Percentiles rank a stretch among this genome's conserved stretches.
These are phyloP conservation scores for Acipenser transmontanus DNA, from an alignment of 2,797 vertebrate species.

Conservation along the genomic window DNA sequence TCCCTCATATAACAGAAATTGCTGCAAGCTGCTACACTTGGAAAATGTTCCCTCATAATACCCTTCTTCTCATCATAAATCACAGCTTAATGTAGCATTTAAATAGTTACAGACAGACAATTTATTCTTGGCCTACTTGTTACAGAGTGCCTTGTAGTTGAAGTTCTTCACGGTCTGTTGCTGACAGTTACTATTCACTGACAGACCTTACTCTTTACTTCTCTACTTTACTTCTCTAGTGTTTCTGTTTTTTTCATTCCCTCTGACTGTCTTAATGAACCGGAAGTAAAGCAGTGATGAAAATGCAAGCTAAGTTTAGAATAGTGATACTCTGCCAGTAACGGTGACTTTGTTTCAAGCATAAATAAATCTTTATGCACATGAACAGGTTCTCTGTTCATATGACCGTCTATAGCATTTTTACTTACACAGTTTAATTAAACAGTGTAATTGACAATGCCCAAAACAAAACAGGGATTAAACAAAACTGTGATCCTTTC, in stretches of 20 bases:
- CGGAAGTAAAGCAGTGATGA: too few species aligned
- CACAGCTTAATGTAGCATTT: slow-evolving; percentile 53
- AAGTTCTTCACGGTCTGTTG: slow-evolving; percentile 40
- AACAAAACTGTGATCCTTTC: slow-evolving; percentile 51
- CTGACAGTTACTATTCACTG: slow-evolving; percentile 49
- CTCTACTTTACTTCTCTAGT: slow-evolving; percentile 29
- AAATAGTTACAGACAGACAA: slow-evolving; percentile 66
- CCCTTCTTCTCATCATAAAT: slow-evolving; percentile 53
- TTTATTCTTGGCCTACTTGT: slow-evolving; percentile 56
- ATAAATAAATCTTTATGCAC: too few species aligned
- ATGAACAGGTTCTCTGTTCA: too few species aligned
- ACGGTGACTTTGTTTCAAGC: too few species aligned
- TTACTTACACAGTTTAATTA: background rate
- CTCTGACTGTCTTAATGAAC: too few species aligned
- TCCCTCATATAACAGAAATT: slow-evolving; percentile 59
- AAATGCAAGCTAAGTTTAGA: too few species aligned
- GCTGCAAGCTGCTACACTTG: slow-evolving; percentile 59
- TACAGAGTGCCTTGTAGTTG: slow-evolving; percentile 32
- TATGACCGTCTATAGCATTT: too few species aligned
- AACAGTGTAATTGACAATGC: slow-evolving; percentile 50
- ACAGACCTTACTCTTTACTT: slow-evolving; percentile 45
- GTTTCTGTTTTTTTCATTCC: too few species aligned
- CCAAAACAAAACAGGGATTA: slow-evolving; percentile 60
- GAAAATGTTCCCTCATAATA: slow-evolving; percentile 53
- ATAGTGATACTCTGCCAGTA: too few species aligned